phyloP scores from a whole-genome alignment of 2,797 vertebrate genomes.

The Gymnoscopelus microlampas region DNA sequence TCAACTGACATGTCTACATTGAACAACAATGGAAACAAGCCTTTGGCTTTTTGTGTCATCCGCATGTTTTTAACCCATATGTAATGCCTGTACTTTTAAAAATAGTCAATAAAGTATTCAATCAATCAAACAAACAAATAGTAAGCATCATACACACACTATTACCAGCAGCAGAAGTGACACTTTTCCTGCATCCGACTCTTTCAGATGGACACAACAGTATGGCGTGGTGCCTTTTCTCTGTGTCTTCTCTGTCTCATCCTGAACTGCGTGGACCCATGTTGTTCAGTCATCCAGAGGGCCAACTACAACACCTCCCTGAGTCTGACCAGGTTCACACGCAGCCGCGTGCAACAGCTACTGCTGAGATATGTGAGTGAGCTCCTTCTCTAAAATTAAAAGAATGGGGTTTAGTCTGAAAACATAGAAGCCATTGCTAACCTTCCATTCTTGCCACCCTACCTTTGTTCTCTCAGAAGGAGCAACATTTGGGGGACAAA shows the following conservation, averaged over 20 bases:
- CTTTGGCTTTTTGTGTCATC: no score
- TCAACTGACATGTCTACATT: no score
- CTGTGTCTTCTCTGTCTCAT: constrained; percentile 39
- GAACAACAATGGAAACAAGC: no score
- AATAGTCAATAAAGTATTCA: no score
- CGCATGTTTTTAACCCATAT: no score
- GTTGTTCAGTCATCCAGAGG: constrained; percentile 21
- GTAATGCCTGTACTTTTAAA: no score
- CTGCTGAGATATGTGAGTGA: constrained; percentile 77
- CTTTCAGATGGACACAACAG: constrained; percentile 64
- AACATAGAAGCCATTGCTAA: not conserved
- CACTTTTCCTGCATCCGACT: constrained; percentile 13
- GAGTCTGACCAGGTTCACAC: constrained; percentile 58
- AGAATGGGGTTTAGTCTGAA: not conserved
- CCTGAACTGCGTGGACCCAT: constrained; percentile 43
- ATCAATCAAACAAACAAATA: no score
- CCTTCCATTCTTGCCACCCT: not conserved
- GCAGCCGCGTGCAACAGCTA: constrained; percentile 71
- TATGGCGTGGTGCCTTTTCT: constrained; percentile 43
- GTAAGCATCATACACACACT: no score
- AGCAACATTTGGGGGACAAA: constrained; percentile 69
- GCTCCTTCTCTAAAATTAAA: not conserved
- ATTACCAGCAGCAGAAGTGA: not conserved
- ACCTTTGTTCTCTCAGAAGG: constrained; percentile 62
- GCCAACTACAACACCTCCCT: constrained; percentile 67